Percentiles rank a stretch among this genome's conserved stretches.
Evolutionary conservation across 2,888 invertebrate genomes (phyloP).

Genomic region (Podotricha telesiphe): DNA sequence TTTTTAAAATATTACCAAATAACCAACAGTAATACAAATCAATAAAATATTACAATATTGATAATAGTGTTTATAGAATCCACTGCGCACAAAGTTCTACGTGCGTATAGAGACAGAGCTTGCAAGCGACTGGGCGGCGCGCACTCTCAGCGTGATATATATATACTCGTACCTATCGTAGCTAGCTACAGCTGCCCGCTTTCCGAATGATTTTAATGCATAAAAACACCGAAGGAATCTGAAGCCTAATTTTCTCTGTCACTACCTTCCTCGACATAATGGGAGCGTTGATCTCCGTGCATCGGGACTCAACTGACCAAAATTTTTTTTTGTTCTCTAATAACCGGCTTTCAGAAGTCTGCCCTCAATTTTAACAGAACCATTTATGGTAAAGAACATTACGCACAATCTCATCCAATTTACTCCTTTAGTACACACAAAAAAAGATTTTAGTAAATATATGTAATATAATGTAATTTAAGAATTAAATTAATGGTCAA

Average conservation of each 20-base stretch:
- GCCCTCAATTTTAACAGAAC: conserved; percentile 47
- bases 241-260: conserved; percentile 79
- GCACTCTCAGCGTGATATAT: conserved; percentile 65
- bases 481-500: background rate
- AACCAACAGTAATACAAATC: conserved; percentile 21
- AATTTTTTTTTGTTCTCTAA: conserved; percentile 61
- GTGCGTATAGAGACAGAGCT: conserved; percentile 47
- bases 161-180: conserved; percentile 59
- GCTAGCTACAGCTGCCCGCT: conserved; percentile 67
- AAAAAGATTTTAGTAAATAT: no score
- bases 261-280: conserved; percentile 76
- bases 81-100: conserved; percentile 32
- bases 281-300: conserved; percentile 79
- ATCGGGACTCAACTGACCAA: conserved; percentile 68
- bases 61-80: conserved; percentile 28
- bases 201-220: conserved; percentile 67
- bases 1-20: conserved; percentile 11
- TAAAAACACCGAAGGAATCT: conserved; percentile 80
- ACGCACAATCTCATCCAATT: conserved; percentile 1
- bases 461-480: no score
- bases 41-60: conserved; percentile 27
- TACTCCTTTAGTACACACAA: background rate
- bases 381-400: conserved; percentile 52
- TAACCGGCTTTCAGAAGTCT: conserved; percentile 53
- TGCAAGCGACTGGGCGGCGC: conserved; percentile 74